These are phyloP conservation scores for Sitta carolinensis DNA, from an alignment of 2,797 vertebrate species.

Conservation along the genomic window DNA sequence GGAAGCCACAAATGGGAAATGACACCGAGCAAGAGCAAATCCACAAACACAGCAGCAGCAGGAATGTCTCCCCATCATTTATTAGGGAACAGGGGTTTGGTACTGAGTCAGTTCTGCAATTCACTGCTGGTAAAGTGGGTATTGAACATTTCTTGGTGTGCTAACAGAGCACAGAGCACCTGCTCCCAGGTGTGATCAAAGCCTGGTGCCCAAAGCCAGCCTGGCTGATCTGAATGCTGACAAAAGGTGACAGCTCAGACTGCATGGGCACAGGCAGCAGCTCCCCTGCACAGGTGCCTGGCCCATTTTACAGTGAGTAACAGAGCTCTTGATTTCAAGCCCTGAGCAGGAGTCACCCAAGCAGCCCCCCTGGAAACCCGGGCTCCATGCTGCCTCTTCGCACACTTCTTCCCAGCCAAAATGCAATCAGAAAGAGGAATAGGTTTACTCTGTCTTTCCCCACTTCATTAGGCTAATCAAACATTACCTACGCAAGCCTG, in stretches of 20 bases:
- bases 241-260: background rate
- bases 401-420: constrained; percentile 39
- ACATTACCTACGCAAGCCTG: constrained; percentile 64
- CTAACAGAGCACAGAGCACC: background rate
- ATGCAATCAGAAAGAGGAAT: constrained; percentile 46
- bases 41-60: background rate
- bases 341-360: background rate
- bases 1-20: background rate
- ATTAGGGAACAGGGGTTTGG: rapidly evolving
- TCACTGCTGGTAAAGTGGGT: background rate
- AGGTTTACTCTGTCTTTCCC: constrained; percentile 46
- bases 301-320: background rate
- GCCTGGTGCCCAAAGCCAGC: background rate
- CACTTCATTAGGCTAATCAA: constrained; percentile 60
- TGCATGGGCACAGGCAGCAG: background rate
- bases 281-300: background rate
- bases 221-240: background rate
- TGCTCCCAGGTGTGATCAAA: background rate
- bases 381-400: background rate
- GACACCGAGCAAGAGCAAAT: background rate
- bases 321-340: background rate
- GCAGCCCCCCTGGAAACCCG: background rate
- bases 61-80: background rate
- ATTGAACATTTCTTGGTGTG: background rate
- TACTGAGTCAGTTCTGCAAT: background rate